Evolutionary conservation across 1,140 invertebrate genomes (phyloP), one percentile per base, ranked within the genome.

Genomic region (Calephelis nemesis): DNA sequence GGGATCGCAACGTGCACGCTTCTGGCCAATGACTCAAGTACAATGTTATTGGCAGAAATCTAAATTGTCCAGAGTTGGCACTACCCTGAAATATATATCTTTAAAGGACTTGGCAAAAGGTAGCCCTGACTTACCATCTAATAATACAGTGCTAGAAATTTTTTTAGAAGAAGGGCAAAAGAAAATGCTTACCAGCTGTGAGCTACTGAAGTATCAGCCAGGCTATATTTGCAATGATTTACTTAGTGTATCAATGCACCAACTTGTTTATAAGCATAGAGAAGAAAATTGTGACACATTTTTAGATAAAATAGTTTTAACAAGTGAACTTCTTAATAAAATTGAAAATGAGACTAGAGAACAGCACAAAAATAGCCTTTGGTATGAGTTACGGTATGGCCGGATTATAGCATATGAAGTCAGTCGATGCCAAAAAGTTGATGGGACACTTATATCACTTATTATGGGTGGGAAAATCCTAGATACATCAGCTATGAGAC

Each of bases 1-100:
- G n/a, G n/a, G n/a, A n/a, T n/a, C n/a, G n/a, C n/a, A n/a, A n/a
- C n/a, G n/a, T n/a, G n/a, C n/a, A n/a, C n/a, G n/a, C n/a, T n/a
- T n/a, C n/a, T n/a, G n/a, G n/a, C n/a, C n/a, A n/a, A n/a, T n/a
- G n/a, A 42, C 42, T 7, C 0, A 42, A 42, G 42, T 42, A 9
- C 65, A 85, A 30, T 91, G 86, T 58, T 92, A 92, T 50, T 90
- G 73, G 76, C 52, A 12, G 7, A 80, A 78, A 66, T 72, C 78
- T 0, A 74, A 75, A 12, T 60, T 77, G 7, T 72, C 77, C 1
- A 68, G 63, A 50, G 74, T 79, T 67, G 72, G 74, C 0, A 77
- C 62, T 60, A 75, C 67, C 48, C 10, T 78, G 5, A 79, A 80
- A 73, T 74, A 62, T 54, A 69, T 80, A 48, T 70, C 67, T 50